These are phyloP conservation scores for Dyspetes luteomarginatus DNA, from an alignment of 2,888 invertebrate species.

Conservation along the genomic window DNA sequence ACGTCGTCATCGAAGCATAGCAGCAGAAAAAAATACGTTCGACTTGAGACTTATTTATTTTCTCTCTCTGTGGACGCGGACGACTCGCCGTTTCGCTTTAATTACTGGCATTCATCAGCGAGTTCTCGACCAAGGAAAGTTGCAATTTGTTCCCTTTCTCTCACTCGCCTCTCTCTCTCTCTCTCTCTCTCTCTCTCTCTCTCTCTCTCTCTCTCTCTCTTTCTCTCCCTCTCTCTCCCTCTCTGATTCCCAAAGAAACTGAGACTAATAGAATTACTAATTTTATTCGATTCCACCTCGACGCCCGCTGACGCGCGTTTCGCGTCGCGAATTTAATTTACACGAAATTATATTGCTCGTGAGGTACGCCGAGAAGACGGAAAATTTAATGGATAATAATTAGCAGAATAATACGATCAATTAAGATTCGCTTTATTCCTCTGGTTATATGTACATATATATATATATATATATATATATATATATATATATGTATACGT, in stretches of 20 bases:
- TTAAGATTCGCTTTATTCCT: constrained; percentile 47
- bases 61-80: constrained; percentile 47
- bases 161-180: not conserved
- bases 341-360: constrained; percentile 47
- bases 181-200: constrained; percentile 14
- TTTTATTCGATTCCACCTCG: constrained; percentile 61
- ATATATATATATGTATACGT: too few species aligned
- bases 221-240: constrained; percentile 10
- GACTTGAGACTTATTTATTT: constrained; percentile 56
- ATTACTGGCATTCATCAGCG: constrained; percentile 68
- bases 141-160: constrained; percentile 26
- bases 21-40: constrained; percentile 31
- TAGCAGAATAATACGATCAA: constrained; percentile 53
- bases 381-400: constrained; percentile 51
- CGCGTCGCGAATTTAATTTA: constrained; percentile 54
- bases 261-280: constrained; percentile 62
- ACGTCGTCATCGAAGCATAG: constrained; percentile 33
- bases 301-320: constrained; percentile 41
- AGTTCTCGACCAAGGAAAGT: constrained; percentile 53
- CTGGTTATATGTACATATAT: not conserved
- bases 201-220: not conserved
- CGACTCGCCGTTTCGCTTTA: constrained; percentile 58
- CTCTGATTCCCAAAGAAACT: constrained; percentile 19
- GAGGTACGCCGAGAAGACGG: constrained; percentile 17
- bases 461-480: not conserved